Percentiles rank a stretch among this genome's conserved stretches.
Evolutionary conservation across 2,797 vertebrate genomes (phyloP).

Genomic region (Oryzias dopingdopingensis): DNA sequence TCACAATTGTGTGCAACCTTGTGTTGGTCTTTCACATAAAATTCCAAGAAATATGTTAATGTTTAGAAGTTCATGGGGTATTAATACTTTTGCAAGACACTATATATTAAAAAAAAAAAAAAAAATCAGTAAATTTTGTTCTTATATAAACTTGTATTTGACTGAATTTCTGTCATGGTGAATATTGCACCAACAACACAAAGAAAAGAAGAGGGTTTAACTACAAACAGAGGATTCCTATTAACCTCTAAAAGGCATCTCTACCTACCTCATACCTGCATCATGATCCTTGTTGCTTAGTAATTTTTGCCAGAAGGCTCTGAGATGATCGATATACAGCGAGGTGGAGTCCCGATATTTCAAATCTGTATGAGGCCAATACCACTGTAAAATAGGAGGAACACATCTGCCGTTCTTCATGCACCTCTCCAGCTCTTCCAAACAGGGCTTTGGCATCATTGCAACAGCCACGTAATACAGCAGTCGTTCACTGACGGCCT

Average conservation of each 20-base stretch:
- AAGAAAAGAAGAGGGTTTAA: neutral
- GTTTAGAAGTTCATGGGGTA: no score
- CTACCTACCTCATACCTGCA: slow-evolving; percentile 71
- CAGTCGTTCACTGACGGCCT: slow-evolving; percentile 90
- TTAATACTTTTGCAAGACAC: no score
- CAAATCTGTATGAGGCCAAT: slow-evolving; percentile 85
- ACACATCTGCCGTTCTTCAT: slow-evolving; percentile 83
- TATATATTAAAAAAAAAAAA: no score
- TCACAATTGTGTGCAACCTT: no score
- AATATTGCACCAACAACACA: neutral
- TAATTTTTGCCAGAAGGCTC: slow-evolving; percentile 94
- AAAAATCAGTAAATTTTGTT: no score
- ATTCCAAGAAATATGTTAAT: no score
- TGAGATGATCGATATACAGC: slow-evolving; percentile 86
- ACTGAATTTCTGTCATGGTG: neutral
- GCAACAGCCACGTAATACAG: slow-evolving; percentile 89
- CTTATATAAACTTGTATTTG: neutral
- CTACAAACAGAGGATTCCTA: neutral
- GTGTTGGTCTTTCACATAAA: no score
- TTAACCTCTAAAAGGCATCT: neutral
- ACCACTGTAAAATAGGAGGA: slow-evolving; percentile 87
- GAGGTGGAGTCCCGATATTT: slow-evolving; percentile 85
- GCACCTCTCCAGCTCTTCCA: slow-evolving; percentile 87
- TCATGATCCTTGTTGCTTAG: slow-evolving; percentile 83
- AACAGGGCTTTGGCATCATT: slow-evolving; percentile 83